Conservation (phyloP, 2,797 vertebrate species). For the Sebastes matsubarae region DNA sequence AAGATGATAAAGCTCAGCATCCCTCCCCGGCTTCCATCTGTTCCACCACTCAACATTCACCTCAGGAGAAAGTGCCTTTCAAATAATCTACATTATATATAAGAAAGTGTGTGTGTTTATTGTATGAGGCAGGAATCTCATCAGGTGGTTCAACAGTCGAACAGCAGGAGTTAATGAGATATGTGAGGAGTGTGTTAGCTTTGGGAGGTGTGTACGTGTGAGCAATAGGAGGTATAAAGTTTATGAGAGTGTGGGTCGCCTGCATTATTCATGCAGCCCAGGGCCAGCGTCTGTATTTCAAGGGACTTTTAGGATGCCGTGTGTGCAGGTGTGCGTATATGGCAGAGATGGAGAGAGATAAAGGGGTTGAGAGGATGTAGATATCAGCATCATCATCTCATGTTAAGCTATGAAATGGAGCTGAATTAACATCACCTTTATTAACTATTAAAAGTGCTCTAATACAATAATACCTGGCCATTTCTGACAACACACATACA, state of each 20-base stretch:
- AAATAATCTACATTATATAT: slow-evolving; percentile 37
- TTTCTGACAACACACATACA: neutral
- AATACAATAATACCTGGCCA: neutral
- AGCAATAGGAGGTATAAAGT: slow-evolving; percentile 62
- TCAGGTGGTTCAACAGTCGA: slow-evolving; percentile 44
- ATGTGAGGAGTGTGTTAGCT: slow-evolving; percentile 43
- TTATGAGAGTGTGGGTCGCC: slow-evolving; percentile 54
- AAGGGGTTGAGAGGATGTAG: neutral
- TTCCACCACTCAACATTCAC: slow-evolving; percentile 37
- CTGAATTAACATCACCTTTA: slow-evolving; percentile 26
- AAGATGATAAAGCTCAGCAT: slow-evolving; percentile 47
- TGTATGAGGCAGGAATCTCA: slow-evolving; percentile 35
- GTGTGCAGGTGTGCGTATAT: neutral
- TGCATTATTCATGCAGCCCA: slow-evolving; percentile 81
- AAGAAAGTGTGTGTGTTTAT: slow-evolving; percentile 31
- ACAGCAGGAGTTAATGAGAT: slow-evolving; percentile 60
- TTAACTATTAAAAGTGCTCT: slow-evolving; percentile 29
- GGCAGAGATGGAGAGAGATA: neutral
- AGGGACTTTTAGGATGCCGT: slow-evolving; percentile 58
- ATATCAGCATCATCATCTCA: slow-evolving; percentile 33
- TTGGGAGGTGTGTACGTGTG: slow-evolving; percentile 31
- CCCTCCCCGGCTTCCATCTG: slow-evolving; percentile 55
- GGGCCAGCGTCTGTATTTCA: slow-evolving; percentile 67
- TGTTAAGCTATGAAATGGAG: slow-evolving; percentile 20
- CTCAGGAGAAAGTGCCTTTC: slow-evolving; percentile 42